These are phyloP conservation scores for Apocrypta bakeri DNA, from an alignment of 1,140 invertebrate species.

Conservation along the genomic window DNA sequence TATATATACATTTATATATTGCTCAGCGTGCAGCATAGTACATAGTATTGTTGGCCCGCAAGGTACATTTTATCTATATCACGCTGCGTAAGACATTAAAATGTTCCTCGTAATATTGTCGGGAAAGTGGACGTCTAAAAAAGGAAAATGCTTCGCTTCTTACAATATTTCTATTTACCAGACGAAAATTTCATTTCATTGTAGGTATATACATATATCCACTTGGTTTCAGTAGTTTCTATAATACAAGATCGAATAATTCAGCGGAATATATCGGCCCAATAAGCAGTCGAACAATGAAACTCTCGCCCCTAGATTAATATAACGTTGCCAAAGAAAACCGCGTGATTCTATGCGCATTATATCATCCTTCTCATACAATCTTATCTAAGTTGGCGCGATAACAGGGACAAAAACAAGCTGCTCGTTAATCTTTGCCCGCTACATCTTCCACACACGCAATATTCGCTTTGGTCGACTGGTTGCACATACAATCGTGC, in stretches of 20 bases:
- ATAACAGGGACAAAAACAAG: slow-evolving; percentile 22
- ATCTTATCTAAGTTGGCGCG: slow-evolving; percentile 31
- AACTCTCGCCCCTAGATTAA: not conserved
- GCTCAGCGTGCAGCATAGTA: not conserved
- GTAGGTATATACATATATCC: too few species aligned
- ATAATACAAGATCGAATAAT: not conserved
- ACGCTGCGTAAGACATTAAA: slow-evolving; percentile 33
- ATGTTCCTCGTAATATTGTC: not conserved
- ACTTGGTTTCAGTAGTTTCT: not conserved
- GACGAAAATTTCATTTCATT: not conserved
- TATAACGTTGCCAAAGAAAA: not conserved
- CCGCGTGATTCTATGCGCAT: not conserved
- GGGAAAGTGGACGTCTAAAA: too few species aligned
- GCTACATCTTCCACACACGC: not conserved
- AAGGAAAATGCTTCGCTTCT: too few species aligned
- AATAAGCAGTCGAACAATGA: not conserved
- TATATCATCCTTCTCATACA: not conserved
- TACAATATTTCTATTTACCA: too few species aligned
- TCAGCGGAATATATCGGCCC: not conserved
- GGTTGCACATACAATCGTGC: too few species aligned
- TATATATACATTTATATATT: too few species aligned
- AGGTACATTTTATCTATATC: slow-evolving; percentile 31
- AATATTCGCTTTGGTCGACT: too few species aligned
- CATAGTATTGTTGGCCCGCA: not conserved
- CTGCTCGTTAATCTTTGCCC: slow-evolving; percentile 26